Conservation (phyloP, 2,888 invertebrate genomes). For the Calephelis perditalis region DNA sequence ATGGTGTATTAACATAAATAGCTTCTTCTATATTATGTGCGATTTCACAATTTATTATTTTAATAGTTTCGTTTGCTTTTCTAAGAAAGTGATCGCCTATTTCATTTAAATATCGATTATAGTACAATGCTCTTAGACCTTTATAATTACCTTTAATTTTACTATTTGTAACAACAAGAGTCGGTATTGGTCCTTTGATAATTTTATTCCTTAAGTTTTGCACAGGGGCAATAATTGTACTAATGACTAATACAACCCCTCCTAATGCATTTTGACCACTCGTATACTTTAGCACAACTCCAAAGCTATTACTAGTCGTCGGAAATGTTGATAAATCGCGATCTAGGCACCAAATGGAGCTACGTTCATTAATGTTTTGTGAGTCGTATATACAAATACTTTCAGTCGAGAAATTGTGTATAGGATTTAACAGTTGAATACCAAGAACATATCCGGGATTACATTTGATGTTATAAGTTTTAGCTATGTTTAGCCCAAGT, state of each 20-base stretch:
- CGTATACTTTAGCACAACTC: constrained; percentile 86
- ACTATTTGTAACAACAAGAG: constrained; percentile 82
- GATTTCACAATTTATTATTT: constrained; percentile 88
- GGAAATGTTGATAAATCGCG: constrained; percentile 94
- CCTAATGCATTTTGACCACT: constrained; percentile 89
- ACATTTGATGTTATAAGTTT: constrained; percentile 81
- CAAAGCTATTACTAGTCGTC: constrained; percentile 89
- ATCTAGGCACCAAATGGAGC: constrained; percentile 86
- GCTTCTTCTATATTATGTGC: constrained; percentile 89
- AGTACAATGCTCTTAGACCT: constrained; percentile 90
- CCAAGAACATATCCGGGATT: constrained; percentile 92
- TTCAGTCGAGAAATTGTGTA: constrained; percentile 92
- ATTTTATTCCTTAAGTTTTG: constrained; percentile 86
- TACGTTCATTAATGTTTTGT: constrained; percentile 80
- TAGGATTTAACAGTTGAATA: constrained; percentile 93
- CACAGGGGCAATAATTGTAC: constrained; percentile 84
- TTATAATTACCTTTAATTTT: constrained; percentile 89
- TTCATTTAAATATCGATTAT: constrained; percentile 92
- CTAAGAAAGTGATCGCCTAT: constrained; percentile 90
- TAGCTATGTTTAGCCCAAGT: constrained; percentile 74
- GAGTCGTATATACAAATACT: constrained; percentile 88
- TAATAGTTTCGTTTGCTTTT: constrained; percentile 92
- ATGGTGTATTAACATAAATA: constrained; percentile 88
- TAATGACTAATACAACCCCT: constrained; percentile 88
- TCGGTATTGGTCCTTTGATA: constrained; percentile 88